Evolutionary conservation across 2,797 vertebrate species (phyloP), one percentile per base, ranked within the genome.

Genomic region (Melanotaenia pygmaea): DNA sequence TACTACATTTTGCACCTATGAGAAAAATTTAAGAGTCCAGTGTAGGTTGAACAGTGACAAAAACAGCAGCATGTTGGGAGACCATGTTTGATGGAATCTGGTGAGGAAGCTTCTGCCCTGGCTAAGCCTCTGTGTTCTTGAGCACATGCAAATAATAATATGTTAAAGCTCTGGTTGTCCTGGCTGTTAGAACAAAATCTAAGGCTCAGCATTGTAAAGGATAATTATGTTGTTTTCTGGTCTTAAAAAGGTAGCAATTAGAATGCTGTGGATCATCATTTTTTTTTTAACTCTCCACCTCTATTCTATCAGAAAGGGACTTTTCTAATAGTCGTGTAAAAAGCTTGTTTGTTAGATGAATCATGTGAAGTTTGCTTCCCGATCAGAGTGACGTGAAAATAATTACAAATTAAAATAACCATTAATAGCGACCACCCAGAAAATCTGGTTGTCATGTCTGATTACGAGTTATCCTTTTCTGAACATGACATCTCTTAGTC

Each of bases 31-130:
- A 47, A 64, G 40, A 13, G 61, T 32, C 18, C 34, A 18, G 43
- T 50, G 28, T 28, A 47, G 28, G 32, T 16, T n/a, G 43, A 45
- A 30, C 61, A n/a, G 61, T 32, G 40, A 63, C 43, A n/a, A 63
- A 26, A 63, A 63, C 26, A 63, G 30, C 40, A 63, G 61, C 45
- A 22, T 32, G 61, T 47, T 26, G 5, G 38, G 26, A 32, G 43
- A 64, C 20, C 11, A 2, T 2, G 11, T 63, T 43, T 50, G 26
- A 50, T 50, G 40, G n/a, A 43, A n/a, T 10, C 61, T 64, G 43
- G 28, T 64, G 43, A 45, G 61, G 38, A 47, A 26, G 38, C 24
- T 28, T 45, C 16, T 24, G 34, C 18, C 18, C 40, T 43, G 40
- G 16, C 4, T 9, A n/a, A 50, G 45, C 45, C 22, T 20, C 45